Evolutionary conservation across 2,888 invertebrate genomes (phyloP), one percentile per base, ranked within the genome.

Genomic region (Branchipolynoe longqiensis): DNA sequence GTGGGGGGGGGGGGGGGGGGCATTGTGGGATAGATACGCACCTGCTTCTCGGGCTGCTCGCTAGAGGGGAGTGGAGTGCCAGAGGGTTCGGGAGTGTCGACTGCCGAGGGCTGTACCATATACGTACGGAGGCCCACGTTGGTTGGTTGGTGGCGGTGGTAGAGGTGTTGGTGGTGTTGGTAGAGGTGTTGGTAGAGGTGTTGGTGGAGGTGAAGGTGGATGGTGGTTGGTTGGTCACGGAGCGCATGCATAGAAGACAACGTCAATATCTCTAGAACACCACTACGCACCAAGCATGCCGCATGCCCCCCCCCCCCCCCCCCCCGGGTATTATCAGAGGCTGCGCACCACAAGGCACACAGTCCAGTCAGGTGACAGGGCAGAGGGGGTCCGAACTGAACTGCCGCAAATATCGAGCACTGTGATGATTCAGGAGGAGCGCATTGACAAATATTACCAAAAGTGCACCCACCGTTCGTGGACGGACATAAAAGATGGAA

Each of bases 231-330:
- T n/a, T n/a, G n/a, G n/a, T n/a, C n/a, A n/a, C 69, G 38, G 36
- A 38, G 69, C 33, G 69, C 69, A 69, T 69, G 69, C 69, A 69
- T 33, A 69, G 69, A 69, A 69, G 69, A 69, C 69, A 69, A 69
- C 69, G 69, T 69, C 69, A 69, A 69, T 69, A 69, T 33, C 38
- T 38, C 69, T 69, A 69, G 36, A 69, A 69, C 69, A 69, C 69
- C 69, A 69, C 69, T 69, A 69, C n/a, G n/a, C n/a, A n/a, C 69
- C 69, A 69, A 69, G 69, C 69, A 69, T 69, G 69, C 69, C 69
- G 38, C 69, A 69, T 69, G 38, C 69, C 69, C 38, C 38, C 62
- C 62, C n/a, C n/a, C 62, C 31, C 3, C 14, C 25, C n/a, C n/a
- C n/a, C n/a, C n/a, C n/a, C n/a, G n/a, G n/a, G n/a, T n/a, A n/a